Conservation (phyloP, 2,888 invertebrate species). For the Acronicta aceris region DNA sequence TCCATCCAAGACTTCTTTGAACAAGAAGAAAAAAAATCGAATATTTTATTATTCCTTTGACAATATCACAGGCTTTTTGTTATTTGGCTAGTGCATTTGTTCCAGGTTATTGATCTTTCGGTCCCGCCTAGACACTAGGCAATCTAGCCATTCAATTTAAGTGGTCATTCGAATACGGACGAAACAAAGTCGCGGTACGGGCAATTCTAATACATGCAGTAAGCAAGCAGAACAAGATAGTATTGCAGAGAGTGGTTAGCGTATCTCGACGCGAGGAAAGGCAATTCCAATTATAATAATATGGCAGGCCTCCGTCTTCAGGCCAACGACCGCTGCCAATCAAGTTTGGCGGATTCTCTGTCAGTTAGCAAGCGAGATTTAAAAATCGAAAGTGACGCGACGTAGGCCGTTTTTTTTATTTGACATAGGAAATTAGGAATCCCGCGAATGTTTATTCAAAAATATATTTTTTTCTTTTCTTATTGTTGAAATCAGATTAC, state of each 20-base stretch:
- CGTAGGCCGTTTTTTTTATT: neutral
- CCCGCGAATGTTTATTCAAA: conserved; percentile 3
- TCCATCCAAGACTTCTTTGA: too few species aligned
- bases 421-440: neutral
- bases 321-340: conserved; percentile 52
- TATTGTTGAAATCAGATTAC: too few species aligned
- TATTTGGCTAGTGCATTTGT: neutral
- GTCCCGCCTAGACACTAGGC: conserved; percentile 9
- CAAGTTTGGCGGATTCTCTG: conserved; percentile 53
- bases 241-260: conserved; percentile 29
- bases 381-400: conserved; percentile 43
- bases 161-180: conserved; percentile 6
- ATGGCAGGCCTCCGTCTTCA: conserved; percentile 26
- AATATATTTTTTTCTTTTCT: neutral
- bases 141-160: conserved; percentile 28
- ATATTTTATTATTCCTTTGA: neutral
- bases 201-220: conserved; percentile 3
- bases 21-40: too few species aligned
- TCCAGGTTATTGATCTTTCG: conserved; percentile 13
- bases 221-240: conserved; percentile 21
- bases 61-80: neutral
- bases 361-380: conserved; percentile 12
- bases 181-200: conserved; percentile 7
- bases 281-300: conserved; percentile 45
- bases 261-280: conserved; percentile 36